Evolutionary conservation across 2,888 invertebrate species (phyloP).

Genomic region (Bellardia pandia): DNA sequence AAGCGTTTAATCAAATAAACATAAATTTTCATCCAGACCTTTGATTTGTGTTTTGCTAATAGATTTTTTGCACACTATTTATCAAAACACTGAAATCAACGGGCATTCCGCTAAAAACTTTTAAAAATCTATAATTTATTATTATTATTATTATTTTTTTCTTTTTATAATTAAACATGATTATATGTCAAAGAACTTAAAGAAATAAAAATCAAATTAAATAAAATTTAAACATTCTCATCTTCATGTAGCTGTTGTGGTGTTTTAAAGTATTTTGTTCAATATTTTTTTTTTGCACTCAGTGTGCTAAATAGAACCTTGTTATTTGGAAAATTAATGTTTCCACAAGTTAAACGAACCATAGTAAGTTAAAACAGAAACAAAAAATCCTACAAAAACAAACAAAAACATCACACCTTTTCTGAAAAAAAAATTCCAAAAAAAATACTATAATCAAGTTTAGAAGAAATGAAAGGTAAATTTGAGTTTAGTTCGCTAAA

Average conservation of each 20-base stretch:
- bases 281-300: slow-evolving; percentile 24
- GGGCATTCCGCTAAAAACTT: slow-evolving; percentile 1
- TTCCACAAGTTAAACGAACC: slow-evolving; percentile 73
- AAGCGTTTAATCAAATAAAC: not conserved
- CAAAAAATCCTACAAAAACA: slow-evolving; percentile 47
- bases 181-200: slow-evolving; percentile 59
- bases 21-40: slow-evolving; percentile 32
- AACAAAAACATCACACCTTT: slow-evolving; percentile 73
- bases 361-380: slow-evolving; percentile 59
- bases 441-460: slow-evolving; percentile 59
- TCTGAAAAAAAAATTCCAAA: slow-evolving; percentile 21
- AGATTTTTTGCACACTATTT: slow-evolving; percentile 12
- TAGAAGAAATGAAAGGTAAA: slow-evolving; percentile 66
- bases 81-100: slow-evolving; percentile 24
- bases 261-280: not conserved
- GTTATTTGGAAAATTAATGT: slow-evolving; percentile 76
- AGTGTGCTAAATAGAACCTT: slow-evolving; percentile 72
- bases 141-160: slow-evolving; percentile 40
- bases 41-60: slow-evolving; percentile 3
- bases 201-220: slow-evolving; percentile 17
- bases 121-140: slow-evolving; percentile 62
- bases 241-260: slow-evolving; percentile 31
- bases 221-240: slow-evolving; percentile 27
- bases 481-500: slow-evolving; percentile 42
- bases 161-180: slow-evolving; percentile 57